Percentiles rank a stretch among this genome's conserved stretches.
Evolutionary conservation across 35 echinoderm and acorn worm genomes (phyloP).

Genomic region (Heliocidaris tuberculata): DNA sequence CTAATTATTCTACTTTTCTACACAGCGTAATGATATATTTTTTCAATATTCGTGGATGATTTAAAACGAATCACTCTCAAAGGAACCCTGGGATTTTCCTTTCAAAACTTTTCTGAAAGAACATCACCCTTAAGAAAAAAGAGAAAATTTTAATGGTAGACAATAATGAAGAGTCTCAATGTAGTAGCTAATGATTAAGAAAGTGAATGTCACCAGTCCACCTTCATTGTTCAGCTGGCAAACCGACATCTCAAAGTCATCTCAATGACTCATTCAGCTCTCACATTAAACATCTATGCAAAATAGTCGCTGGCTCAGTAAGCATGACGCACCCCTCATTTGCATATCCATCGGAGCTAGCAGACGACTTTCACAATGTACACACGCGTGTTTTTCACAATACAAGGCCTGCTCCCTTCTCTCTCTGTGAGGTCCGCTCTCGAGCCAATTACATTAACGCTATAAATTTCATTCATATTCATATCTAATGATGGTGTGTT

Average conservation of each 20-base stretch:
- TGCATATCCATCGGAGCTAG: constrained; percentile 1
- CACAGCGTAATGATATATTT: too few relatives aligned
- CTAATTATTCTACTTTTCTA: too few relatives aligned
- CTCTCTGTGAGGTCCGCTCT: neutral
- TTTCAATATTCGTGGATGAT: too few relatives aligned
- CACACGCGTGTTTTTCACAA: neutral
- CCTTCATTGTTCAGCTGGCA: neutral
- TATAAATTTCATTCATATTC: too few relatives aligned
- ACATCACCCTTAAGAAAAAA: too few relatives aligned
- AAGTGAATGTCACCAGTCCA: neutral
- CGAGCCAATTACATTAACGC: neutral
- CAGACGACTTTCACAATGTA: neutral
- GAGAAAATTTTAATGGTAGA: too few relatives aligned
- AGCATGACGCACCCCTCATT: neutral
- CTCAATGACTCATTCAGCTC: neutral
- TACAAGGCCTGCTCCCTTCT: neutral
- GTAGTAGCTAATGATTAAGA: neutral
- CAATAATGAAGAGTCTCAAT: too few relatives aligned
- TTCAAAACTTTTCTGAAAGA: too few relatives aligned
- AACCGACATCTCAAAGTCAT: neutral
- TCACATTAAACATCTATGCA: neutral
- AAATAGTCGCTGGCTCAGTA: neutral
- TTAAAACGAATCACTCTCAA: too few relatives aligned
- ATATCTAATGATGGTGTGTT: too few relatives aligned
- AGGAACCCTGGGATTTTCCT: too few relatives aligned